These are phyloP conservation scores for Torymus tubicola DNA, from an alignment of 2,888 invertebrate genomes.

Conservation along the genomic window DNA sequence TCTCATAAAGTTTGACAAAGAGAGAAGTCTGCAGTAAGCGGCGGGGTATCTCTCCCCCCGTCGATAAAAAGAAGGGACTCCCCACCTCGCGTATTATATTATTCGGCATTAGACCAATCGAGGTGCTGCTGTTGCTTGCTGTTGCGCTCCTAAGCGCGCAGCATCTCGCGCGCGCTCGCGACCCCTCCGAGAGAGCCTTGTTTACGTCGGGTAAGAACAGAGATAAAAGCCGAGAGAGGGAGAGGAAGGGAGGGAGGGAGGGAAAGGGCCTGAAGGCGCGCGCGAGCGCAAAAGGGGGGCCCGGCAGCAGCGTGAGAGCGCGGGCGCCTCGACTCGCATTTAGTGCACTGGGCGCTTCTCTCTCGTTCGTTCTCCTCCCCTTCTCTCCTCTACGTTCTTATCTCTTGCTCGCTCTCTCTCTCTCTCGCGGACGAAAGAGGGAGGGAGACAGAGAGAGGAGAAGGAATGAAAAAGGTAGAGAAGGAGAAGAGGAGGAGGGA, in stretches of 20 bases:
- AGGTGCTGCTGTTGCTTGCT: no score
- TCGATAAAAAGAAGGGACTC: no score
- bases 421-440: slow-evolving; percentile 19
- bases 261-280: slow-evolving; percentile 46
- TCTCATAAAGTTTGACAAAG: slow-evolving; percentile 29
- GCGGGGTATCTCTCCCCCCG: background rate
- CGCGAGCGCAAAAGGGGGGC: slow-evolving; percentile 13
- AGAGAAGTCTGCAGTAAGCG: background rate
- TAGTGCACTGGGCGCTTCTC: slow-evolving; percentile 63
- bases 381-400: slow-evolving; percentile 48
- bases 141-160: no score
- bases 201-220: slow-evolving; percentile 68
- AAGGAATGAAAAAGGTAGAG: slow-evolving; percentile 58
- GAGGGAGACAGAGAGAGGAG: slow-evolving; percentile 51
- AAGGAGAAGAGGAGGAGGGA: slow-evolving; percentile 57
- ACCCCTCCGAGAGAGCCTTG: slow-evolving; percentile 63
- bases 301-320: slow-evolving; percentile 53
- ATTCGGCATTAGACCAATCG: no score
- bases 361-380: slow-evolving; percentile 50
- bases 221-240: slow-evolving; percentile 57
- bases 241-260: slow-evolving; percentile 19
- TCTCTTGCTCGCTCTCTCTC: slow-evolving; percentile 29
- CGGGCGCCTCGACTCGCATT: slow-evolving; percentile 53
- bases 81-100: no score
- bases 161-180: slow-evolving; percentile 45